phyloP scores from a whole-genome alignment of 2,797 vertebrate genomes.

The Bufotes viridis region DNA sequence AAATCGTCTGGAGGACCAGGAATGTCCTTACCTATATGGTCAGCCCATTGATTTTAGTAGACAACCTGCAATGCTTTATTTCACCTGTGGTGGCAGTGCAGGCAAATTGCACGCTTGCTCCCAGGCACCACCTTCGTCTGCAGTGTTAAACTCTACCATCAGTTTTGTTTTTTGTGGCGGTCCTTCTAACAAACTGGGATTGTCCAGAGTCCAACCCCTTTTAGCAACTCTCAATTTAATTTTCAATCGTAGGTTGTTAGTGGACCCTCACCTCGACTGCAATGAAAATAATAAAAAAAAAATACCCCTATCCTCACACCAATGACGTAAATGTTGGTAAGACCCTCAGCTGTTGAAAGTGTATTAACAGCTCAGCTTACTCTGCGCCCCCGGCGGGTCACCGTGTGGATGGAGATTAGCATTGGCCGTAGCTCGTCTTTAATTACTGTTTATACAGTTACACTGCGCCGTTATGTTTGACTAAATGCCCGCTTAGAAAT shows the following conservation, averaged over 20 bases:
- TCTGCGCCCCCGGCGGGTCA: constrained; percentile 61
- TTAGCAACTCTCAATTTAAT: neutral
- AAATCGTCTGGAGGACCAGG: neutral
- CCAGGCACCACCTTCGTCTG: neutral
- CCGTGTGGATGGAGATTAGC: constrained; percentile 67
- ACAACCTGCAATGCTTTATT: neutral
- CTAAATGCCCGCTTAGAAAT: constrained; percentile 70
- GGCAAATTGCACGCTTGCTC: neutral
- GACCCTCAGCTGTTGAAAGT: constrained; percentile 70
- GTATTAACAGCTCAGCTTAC: constrained; percentile 70
- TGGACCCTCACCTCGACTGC: neutral
- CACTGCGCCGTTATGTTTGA: constrained; percentile 69
- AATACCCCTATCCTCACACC: neutral
- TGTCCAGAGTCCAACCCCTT: neutral
- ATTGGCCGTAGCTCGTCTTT: constrained; percentile 71
- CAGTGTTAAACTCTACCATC: too few species aligned
- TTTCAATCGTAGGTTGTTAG: neutral
- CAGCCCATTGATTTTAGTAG: neutral
- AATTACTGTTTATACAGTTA: constrained; percentile 72
- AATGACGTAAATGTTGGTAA: constrained; percentile 50
- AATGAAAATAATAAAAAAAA: neutral
- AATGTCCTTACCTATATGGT: neutral
- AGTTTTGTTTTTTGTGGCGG: too few species aligned
- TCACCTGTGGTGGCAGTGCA: neutral
- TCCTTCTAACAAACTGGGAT: neutral